phyloP scores from a whole-genome alignment of 2,888 invertebrate species.

The Caradrina clavipalpis region DNA sequence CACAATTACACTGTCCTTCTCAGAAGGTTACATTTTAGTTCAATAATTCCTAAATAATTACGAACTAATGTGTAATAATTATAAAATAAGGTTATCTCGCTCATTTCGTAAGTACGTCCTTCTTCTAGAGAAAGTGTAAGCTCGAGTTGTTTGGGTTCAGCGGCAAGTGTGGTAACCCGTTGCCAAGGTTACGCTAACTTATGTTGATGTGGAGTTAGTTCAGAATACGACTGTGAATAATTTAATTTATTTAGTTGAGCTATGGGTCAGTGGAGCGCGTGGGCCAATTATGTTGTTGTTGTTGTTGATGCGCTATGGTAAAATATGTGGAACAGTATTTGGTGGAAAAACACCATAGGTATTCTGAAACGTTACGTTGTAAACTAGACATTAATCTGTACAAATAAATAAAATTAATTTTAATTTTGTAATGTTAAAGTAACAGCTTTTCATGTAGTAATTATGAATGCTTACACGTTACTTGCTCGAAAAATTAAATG shows the following conservation, averaged over 20 bases:
- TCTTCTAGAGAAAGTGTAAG: slow-evolving; percentile 33
- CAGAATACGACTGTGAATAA: slow-evolving; percentile 11
- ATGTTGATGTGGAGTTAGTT: slow-evolving; percentile 7
- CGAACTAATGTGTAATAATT: not conserved
- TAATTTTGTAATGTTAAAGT: no score
- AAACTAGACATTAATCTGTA: no score
- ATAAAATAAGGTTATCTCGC: slow-evolving; percentile 4
- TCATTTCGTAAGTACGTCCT: slow-evolving; percentile 40
- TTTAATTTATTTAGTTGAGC: slow-evolving; percentile 3
- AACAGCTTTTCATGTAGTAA: no score
- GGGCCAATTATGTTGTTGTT: not conserved
- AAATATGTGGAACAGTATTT: no score
- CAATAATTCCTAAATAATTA: not conserved
- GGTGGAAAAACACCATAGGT: no score
- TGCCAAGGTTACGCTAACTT: slow-evolving; percentile 42
- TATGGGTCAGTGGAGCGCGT: slow-evolving; percentile 8
- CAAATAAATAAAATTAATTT: no score
- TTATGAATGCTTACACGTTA: no score
- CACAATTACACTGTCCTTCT: not conserved
- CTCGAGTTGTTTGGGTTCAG: slow-evolving; percentile 34
- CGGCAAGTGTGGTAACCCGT: slow-evolving; percentile 20
- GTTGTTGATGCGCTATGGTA: no score
- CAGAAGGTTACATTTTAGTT: slow-evolving; percentile 16
- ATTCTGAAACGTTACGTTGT: no score
- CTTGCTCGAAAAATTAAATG: no score